Evolutionary conservation across 53 echinoderm and acorn worm species (phyloP).

Genomic region (Echinometra lucunter): DNA sequence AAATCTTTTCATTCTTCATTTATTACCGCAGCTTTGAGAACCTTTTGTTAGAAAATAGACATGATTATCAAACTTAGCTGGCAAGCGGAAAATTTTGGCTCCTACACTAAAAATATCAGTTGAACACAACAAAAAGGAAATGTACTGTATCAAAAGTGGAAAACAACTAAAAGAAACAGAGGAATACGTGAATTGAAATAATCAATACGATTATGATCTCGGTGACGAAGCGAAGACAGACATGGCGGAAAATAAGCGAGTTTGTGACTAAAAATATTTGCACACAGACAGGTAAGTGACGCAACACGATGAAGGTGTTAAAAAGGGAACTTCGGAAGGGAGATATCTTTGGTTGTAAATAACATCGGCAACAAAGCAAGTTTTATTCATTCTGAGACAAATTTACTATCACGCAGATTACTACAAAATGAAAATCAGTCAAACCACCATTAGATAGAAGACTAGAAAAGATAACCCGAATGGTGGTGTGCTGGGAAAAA

Average conservation of each 20-base stretch:
- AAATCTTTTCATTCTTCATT: background rate
- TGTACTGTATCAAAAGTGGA: background rate
- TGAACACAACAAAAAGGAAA: background rate
- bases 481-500: background rate
- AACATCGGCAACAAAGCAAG: background rate
- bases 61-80: background rate
- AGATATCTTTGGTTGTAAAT: background rate
- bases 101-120: background rate
- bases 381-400: background rate
- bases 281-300: background rate
- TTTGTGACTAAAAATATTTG: slow-evolving; percentile 1
- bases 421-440: background rate
- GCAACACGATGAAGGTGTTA: background rate
- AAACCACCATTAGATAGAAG: background rate
- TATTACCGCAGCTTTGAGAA: background rate
- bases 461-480: background rate
- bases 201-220: slow-evolving; percentile 47
- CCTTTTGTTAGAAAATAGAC: background rate
- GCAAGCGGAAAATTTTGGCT: background rate
- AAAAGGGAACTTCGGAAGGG: too few species aligned
- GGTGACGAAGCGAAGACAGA: background rate
- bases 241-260: background rate
- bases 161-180: background rate
- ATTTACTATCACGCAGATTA: background rate
- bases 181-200: background rate